These are phyloP conservation scores for Psilopsiagon aymara DNA, from an alignment of 2,113 vertebrate species.

Conservation along the genomic window DNA sequence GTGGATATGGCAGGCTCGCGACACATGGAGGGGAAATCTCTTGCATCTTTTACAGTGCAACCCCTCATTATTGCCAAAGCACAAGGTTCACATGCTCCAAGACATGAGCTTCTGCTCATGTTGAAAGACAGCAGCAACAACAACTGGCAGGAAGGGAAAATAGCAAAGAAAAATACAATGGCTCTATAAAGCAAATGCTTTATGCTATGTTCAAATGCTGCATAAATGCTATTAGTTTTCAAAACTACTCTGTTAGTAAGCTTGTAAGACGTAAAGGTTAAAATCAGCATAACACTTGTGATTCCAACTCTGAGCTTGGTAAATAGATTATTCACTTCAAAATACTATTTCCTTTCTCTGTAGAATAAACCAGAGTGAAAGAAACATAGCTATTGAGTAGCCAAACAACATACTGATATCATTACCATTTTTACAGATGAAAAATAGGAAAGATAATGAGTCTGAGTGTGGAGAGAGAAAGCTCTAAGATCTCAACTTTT, in stretches of 20 bases:
- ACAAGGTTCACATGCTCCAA: constrained; percentile 15
- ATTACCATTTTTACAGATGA: not conserved
- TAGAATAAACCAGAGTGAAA: not conserved
- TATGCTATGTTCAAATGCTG: not conserved
- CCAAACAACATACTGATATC: not conserved
- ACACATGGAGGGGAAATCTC: constrained; percentile 24
- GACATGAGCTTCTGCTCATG: constrained; percentile 15
- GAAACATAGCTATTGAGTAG: not conserved
- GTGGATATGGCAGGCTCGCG: not conserved
- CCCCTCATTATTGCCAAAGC: constrained; percentile 12
- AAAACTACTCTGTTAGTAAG: not conserved
- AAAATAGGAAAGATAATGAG: not conserved
- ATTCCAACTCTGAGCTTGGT: not conserved
- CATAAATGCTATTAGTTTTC: not conserved
- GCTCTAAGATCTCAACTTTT: not conserved
- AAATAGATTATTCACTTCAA: not conserved
- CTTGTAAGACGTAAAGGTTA: not conserved
- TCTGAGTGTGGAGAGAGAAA: not conserved
- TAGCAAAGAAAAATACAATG: not conserved
- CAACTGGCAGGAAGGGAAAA: not conserved
- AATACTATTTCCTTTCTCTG: not conserved
- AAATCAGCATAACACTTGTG: not conserved
- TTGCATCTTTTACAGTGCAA: constrained; percentile 36
- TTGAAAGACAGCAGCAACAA: constrained; percentile 15
- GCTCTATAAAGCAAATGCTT: not conserved